These are phyloP conservation scores for Tamandua tetradactyla DNA, from an alignment of 2,797 vertebrate genomes.

Conservation along the genomic window DNA sequence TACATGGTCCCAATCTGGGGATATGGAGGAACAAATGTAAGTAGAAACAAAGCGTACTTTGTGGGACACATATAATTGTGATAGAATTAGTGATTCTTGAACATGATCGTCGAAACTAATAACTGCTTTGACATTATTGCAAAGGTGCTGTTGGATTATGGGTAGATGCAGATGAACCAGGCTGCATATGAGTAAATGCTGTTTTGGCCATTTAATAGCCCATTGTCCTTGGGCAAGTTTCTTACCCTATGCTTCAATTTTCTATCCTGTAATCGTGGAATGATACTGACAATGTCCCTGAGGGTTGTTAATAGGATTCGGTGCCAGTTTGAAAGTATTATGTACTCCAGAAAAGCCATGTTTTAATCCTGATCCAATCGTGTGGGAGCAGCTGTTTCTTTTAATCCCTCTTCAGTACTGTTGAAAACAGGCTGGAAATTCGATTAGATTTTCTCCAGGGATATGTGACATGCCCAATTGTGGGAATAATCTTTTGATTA, in stretches of 20 bases:
- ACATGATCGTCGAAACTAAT: not conserved
- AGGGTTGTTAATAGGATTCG: not conserved
- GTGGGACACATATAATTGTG: slow-evolving; percentile 1
- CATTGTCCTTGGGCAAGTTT: not conserved
- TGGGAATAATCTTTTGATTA: no score
- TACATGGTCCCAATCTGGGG: not conserved
- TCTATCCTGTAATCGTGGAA: not conserved
- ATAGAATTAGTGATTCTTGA: not conserved
- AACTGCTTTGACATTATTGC: not conserved
- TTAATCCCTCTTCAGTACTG: no score
- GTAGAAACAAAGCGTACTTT: slow-evolving; percentile 27
- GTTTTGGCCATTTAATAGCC: not conserved
- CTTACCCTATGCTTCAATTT: not conserved
- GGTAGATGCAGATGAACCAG: not conserved
- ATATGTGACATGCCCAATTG: no score
- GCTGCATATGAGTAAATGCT: not conserved
- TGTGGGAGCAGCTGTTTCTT: no score
- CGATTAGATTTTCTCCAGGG: no score
- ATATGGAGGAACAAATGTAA: not conserved
- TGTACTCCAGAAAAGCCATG: no score
- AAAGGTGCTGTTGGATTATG: not conserved
- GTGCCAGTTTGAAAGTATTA: no score
- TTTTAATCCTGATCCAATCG: no score
- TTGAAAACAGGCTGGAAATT: no score
- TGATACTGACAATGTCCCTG: not conserved